Evolutionary conservation across 2,888 invertebrate species (phyloP), one percentile per base, ranked within the genome.

Genomic region (Hyposoter dolosus): DNA sequence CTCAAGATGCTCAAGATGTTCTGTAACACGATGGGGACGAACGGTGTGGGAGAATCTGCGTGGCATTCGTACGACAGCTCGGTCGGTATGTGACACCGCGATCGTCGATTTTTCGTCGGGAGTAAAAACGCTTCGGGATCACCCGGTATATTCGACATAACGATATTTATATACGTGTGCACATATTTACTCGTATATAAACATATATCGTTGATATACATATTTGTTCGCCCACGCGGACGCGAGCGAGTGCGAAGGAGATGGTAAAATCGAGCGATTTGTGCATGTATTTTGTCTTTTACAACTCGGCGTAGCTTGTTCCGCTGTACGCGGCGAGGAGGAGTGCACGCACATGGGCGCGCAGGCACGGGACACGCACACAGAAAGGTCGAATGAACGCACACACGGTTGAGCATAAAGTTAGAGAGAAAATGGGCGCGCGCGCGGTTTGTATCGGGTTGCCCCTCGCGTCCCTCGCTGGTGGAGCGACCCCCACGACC

Each of bases 221-320:
- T 32, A 12, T 63, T 45, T n/a, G 23, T 40, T 40, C 89, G 90
- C 91, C 90, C 88, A 87, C 88, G 87, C 91, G 88, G 88, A 88
- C 87, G 88, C 86, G 85, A 90, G 88, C 88, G 86, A 85, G 89
- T 66, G 80, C 45, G 32, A 78, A 45, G 1, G 89, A 85, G 88
- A 81, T 80, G 82, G 86, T 15, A 19, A 35, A 19, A 63, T 63
- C 17, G 68, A n/a, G 15, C 32, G 12, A 35, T 15, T 9, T 19
- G 15, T 23, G 43, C 7, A 23, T 68, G 43, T 68, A 65, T 56
- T 28, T 43, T 28, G 79, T 45, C 71, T 80, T 63, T 80, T 71
- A 71, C 79, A 47, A 63, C 71, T 80, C 45, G 63, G 53, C 32
- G 60, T 43, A n/a, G 56, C 53, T 47, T 32, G 15, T 63, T 78